These are phyloP conservation scores for Pollimyrus isidori DNA, from an alignment of 2,113 vertebrate species.

Conservation along the genomic window DNA sequence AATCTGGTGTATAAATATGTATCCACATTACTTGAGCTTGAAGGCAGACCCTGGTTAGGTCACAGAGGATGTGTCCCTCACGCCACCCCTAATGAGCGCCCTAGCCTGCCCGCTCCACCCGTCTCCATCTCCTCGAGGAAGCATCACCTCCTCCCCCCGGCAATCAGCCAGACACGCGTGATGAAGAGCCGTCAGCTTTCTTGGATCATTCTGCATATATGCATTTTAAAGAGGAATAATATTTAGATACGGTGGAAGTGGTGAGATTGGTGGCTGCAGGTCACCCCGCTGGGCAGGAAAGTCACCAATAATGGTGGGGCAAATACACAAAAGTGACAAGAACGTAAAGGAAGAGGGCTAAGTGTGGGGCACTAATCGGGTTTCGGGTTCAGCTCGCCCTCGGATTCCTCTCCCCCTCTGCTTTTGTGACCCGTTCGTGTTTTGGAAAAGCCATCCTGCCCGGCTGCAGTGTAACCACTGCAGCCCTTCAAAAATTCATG, in stretches of 20 bases:
- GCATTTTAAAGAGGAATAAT: constrained; percentile 27
- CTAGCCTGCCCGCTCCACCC: not conserved
- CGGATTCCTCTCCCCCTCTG: not conserved
- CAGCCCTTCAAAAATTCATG: constrained; percentile 26
- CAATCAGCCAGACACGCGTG: not conserved
- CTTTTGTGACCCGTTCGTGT: not conserved
- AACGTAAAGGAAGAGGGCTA: not conserved
- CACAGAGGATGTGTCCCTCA: constrained; percentile 30
- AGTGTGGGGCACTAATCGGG: constrained; percentile 9
- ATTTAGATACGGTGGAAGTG: constrained; percentile 13
- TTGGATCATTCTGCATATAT: constrained; percentile 26
- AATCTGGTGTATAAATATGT: not conserved
- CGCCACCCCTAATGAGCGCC: constrained; percentile 34
- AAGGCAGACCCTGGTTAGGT: constrained; percentile 7
- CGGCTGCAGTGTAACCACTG: not conserved
- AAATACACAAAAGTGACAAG: constrained; percentile 13
- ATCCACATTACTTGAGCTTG: not conserved
- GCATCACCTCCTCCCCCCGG: not conserved
- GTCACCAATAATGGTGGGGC: not conserved
- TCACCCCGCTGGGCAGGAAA: not conserved
- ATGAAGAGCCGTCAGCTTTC: constrained; percentile 17
- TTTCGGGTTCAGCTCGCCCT: constrained; percentile 10
- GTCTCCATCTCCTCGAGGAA: constrained; percentile 3
- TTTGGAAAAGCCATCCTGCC: not conserved
- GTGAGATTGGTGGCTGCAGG: constrained; percentile 9